phyloP scores from a whole-genome alignment of 2,797 vertebrate species.

The Cebuella pygmaea region DNA sequence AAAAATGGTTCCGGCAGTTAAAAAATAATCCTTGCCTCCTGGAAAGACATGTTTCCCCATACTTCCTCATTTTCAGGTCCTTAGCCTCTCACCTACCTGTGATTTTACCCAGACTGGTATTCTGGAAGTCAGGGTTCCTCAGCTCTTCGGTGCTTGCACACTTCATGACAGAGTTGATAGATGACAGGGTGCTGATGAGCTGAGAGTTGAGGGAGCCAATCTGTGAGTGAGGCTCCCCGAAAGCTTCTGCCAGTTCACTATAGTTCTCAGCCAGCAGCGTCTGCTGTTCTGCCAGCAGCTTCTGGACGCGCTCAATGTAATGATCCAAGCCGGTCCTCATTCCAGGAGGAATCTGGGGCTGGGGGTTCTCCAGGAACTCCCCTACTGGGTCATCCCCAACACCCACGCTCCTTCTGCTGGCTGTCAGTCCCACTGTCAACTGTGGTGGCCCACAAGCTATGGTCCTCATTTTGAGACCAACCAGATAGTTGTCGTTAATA shows the following conservation, averaged over 20 bases:
- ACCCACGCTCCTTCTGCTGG: conserved; percentile 91
- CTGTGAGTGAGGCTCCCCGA: conserved; percentile 95
- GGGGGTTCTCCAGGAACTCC: conserved; percentile 63
- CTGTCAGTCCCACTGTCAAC: background rate
- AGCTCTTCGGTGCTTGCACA: conserved; percentile 91
- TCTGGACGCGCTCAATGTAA: conserved; percentile 96
- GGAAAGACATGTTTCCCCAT: background rate
- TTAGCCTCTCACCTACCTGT: conserved; percentile 80
- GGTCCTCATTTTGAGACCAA: conserved; percentile 95
- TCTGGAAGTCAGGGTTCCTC: conserved; percentile 80
- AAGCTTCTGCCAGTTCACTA: conserved; percentile 95
- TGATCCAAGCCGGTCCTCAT: conserved; percentile 90
- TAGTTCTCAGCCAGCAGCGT: conserved; percentile 97
- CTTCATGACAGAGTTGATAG: conserved; percentile 96
- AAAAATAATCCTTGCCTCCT: background rate
- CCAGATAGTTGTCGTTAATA: conserved; percentile 93
- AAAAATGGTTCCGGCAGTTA: background rate
- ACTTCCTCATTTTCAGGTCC: background rate
- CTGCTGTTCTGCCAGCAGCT: conserved; percentile 96
- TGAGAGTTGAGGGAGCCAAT: conserved; percentile 97
- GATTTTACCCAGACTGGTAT: conserved; percentile 71
- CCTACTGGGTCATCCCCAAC: conserved; percentile 88
- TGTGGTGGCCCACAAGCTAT: conserved; percentile 95
- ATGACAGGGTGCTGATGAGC: conserved; percentile 95
- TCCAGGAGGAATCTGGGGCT: conserved; percentile 74